A percentile compares a stretch with the other conserved stretches of the same genome.
Conservation (phyloP, 2,888 invertebrate species). For the Lacanobia wlatinum region DNA sequence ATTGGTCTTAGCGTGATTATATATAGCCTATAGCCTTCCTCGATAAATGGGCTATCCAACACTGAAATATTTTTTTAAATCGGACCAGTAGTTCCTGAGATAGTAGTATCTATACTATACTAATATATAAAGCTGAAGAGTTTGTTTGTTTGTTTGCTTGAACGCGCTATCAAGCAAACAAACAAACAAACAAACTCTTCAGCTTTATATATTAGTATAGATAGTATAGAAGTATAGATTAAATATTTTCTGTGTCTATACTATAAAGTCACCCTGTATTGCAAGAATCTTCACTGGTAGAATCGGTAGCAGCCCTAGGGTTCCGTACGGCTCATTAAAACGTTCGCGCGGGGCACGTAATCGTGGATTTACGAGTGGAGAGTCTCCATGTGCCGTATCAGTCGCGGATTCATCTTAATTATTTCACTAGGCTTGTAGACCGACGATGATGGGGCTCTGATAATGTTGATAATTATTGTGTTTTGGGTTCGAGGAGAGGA, state of each 20-base stretch:
- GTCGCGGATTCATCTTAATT: conserved; percentile 69
- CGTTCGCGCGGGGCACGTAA: conserved; percentile 72
- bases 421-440: conserved; percentile 53
- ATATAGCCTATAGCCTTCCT: no score
- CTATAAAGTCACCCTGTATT: not conserved
- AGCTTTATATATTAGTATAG: no score
- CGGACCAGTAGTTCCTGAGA: no score
- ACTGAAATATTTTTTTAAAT: no score
- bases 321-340: conserved; percentile 74
- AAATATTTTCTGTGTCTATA: not conserved
- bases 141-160: no score
- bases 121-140: no score
- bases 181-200: no score
- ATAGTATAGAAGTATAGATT: no score
- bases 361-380: conserved; percentile 75
- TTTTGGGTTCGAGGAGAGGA: conserved; percentile 7
- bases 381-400: conserved; percentile 52
- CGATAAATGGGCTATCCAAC: no score
- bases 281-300: conserved; percentile 2
- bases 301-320: conserved; percentile 62
- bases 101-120: no score
- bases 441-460: conserved; percentile 55
- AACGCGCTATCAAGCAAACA: no score
- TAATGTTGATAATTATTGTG: conserved; percentile 47
- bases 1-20: no score